phyloP scores from a whole-genome alignment of 2,113 vertebrate species.

The Echinops telfairi region DNA sequence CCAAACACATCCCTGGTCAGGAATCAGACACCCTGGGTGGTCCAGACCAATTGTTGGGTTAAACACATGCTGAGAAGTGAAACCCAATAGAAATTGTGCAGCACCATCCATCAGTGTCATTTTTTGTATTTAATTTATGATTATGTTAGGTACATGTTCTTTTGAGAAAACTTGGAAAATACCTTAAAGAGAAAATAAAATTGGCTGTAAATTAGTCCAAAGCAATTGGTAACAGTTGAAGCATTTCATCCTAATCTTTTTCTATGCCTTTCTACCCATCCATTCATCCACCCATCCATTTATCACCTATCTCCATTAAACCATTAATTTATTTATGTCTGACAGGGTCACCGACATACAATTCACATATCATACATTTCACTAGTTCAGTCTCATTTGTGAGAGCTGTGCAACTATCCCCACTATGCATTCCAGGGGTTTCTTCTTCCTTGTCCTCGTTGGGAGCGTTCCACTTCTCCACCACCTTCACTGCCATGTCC shows the following conservation, averaged over 20 bases:
- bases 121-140: not conserved
- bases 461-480: no score
- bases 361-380: no score
- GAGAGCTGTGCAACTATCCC: no score
- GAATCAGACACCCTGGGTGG: not conserved
- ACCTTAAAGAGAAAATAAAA: slow-evolving; percentile 30
- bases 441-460: no score
- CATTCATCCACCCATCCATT: rapidly evolving
- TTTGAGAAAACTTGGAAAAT: slow-evolving; percentile 30
- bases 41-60: not conserved
- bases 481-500: no score
- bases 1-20: not conserved
- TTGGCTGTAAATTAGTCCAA: not conserved
- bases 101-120: not conserved
- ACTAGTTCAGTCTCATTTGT: no score
- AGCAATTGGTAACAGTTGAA: not conserved
- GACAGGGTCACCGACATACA: no score
- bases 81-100: not conserved
- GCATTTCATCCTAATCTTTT: slow-evolving; percentile 16
- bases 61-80: not conserved
- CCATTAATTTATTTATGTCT: no score
- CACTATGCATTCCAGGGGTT: no score
- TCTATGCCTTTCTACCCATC: not conserved
- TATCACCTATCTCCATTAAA: no score
- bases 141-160: not conserved